Evolutionary conservation across 2,113 vertebrate species (phyloP).

Genomic region (Cynocephalus volans): DNA sequence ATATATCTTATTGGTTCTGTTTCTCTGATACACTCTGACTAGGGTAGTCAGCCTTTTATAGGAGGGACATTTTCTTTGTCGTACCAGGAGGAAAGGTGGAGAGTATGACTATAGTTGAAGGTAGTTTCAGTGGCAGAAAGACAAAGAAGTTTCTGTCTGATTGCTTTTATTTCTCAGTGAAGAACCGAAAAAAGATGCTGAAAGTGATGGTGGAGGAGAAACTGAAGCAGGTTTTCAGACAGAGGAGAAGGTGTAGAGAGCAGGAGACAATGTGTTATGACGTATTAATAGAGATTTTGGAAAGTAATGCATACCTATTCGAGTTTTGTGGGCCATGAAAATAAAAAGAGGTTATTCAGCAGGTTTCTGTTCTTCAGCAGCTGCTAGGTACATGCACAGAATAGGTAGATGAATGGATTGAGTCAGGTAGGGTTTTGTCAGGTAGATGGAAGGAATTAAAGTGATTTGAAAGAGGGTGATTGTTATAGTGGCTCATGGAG

Average conservation of each 20-base stretch:
- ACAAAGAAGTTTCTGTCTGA: background rate
- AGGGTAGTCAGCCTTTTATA: background rate
- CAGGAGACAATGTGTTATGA: background rate
- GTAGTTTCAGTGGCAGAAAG: background rate
- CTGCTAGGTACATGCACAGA: background rate
- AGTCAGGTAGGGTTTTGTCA: background rate
- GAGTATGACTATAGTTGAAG: background rate
- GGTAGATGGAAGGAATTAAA: background rate
- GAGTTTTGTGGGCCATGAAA: background rate
- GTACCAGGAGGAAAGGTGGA: background rate
- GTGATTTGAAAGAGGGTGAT: background rate
- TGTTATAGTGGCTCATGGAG: background rate
- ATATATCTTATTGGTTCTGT: background rate
- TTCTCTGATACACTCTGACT: background rate
- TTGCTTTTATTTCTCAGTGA: background rate
- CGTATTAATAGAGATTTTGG: background rate
- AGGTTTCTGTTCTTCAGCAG: background rate
- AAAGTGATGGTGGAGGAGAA: background rate
- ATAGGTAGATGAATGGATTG: background rate
- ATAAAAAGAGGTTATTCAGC: background rate
- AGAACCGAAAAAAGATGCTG: background rate
- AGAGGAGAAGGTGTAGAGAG: background rate
- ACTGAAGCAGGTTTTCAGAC: background rate
- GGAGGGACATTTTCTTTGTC: background rate
- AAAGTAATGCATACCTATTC: background rate